Conservation (phyloP, 2,888 invertebrate species). For the Automeris io region DNA sequence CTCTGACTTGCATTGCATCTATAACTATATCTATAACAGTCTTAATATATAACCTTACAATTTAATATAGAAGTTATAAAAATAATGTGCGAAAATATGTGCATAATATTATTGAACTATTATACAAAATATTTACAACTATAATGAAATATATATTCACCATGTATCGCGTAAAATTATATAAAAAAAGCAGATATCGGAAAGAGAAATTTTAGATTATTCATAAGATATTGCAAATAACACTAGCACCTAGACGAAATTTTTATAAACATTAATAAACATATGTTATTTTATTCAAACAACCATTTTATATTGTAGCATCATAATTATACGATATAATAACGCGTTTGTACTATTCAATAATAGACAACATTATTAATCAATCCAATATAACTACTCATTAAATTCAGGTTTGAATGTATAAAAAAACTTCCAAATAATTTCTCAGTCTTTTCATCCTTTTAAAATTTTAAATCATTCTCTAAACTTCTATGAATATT, state of each 20-base stretch:
- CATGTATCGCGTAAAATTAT: constrained; percentile 25
- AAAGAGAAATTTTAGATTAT: constrained; percentile 16
- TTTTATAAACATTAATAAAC: constrained; percentile 9
- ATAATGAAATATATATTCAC: constrained; percentile 22
- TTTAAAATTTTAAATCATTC: too few relatives aligned
- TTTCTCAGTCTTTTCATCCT: constrained; percentile 19
- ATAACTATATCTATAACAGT: constrained; percentile 57
- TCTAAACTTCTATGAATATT: too few relatives aligned
- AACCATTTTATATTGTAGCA: constrained; percentile 3
- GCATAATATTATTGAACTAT: constrained; percentile 48
- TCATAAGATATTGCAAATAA: constrained; percentile 45
- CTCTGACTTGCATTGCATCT: constrained; percentile 44
- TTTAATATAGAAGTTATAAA: constrained; percentile 31
- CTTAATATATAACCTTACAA: constrained; percentile 44
- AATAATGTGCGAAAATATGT: constrained; percentile 25
- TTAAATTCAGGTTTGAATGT: background rate
- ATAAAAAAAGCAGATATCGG: constrained; percentile 15
- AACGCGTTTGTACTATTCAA: constrained; percentile 43
- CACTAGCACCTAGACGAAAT: constrained; percentile 52
- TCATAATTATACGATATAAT: constrained; percentile 26
- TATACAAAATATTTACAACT: constrained; percentile 25
- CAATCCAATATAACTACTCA: background rate
- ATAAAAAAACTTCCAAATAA: constrained; percentile 4
- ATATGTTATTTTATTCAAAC: background rate
- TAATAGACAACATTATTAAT: constrained; percentile 34